phyloP scores from a whole-genome alignment of 2,113 vertebrate species.

The Brachyhypopomus gauderio region DNA sequence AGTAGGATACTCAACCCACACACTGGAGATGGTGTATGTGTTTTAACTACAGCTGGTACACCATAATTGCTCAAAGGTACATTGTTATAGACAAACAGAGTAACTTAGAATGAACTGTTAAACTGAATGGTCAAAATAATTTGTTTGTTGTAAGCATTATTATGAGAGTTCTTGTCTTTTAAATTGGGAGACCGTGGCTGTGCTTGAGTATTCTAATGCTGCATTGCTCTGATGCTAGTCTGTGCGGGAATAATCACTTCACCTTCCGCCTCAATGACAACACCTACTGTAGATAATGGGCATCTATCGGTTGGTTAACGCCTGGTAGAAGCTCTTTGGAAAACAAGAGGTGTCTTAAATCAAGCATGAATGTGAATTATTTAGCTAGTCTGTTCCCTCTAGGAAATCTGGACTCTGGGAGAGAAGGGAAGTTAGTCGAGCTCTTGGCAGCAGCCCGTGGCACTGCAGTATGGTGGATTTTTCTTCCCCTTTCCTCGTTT shows the following conservation, averaged over 20 bases:
- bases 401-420: conserved; percentile 41
- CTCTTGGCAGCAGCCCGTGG: conserved; percentile 36
- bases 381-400: conserved; percentile 39
- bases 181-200: conserved; percentile 27
- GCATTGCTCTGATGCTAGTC: conserved; percentile 4
- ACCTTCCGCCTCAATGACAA: conserved; percentile 13
- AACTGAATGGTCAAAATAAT: not conserved
- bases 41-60: too few species aligned
- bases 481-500: not conserved
- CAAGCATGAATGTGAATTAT: conserved; percentile 47
- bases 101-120: too few species aligned
- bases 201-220: conserved; percentile 20
- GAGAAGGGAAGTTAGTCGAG: conserved; percentile 36
- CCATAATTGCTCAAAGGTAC: too few species aligned
- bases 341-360: conserved; percentile 40
- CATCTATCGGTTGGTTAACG: conserved; percentile 40
- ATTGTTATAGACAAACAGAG: too few species aligned
- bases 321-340: conserved; percentile 26
- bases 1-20: too few species aligned
- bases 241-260: conserved; percentile 31
- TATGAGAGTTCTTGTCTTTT: not conserved
- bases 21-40: too few species aligned
- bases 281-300: conserved; percentile 15
- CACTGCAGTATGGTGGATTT: conserved; percentile 40
- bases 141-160: not conserved